A percentile compares a stretch with the other conserved stretches of the same genome.
phyloP scores from a whole-genome alignment of 2,888 invertebrate genomes.

The Nymphalis polychloros region DNA sequence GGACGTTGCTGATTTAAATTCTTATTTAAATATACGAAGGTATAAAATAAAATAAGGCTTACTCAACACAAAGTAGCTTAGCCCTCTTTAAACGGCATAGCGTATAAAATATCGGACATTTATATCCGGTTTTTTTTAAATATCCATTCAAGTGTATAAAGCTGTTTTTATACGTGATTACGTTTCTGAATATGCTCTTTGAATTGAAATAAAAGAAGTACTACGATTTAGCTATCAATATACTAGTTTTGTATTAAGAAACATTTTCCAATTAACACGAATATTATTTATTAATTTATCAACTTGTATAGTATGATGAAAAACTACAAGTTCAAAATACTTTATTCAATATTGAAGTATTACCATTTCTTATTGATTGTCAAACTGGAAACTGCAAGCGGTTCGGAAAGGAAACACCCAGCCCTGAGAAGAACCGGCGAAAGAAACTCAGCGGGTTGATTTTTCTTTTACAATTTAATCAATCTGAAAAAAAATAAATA shows the following conservation, averaged over 20 bases:
- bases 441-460: too few relatives aligned
- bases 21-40: slow-evolving; percentile 40
- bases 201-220: background rate
- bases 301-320: too few relatives aligned
- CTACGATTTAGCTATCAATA: background rate
- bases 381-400: too few relatives aligned
- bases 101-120: slow-evolving; percentile 29
- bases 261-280: too few relatives aligned
- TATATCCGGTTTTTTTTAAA: slow-evolving; percentile 21
- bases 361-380: too few relatives aligned
- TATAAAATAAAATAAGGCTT: slow-evolving; percentile 14
- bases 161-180: slow-evolving; percentile 14
- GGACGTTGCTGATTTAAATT: slow-evolving; percentile 41
- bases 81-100: slow-evolving; percentile 27
- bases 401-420: too few relatives aligned
- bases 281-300: too few relatives aligned
- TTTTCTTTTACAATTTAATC: too few relatives aligned
- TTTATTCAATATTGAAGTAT: too few relatives aligned
- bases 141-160: slow-evolving; percentile 7
- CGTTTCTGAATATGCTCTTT: slow-evolving; percentile 10
- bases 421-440: too few relatives aligned
- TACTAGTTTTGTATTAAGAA: background rate
- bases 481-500: too few relatives aligned
- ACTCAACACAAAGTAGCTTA: slow-evolving; percentile 30
- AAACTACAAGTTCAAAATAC: too few relatives aligned